Conservation (phyloP, 2,888 invertebrate genomes). For the Chloroclystis v-ata region DNA sequence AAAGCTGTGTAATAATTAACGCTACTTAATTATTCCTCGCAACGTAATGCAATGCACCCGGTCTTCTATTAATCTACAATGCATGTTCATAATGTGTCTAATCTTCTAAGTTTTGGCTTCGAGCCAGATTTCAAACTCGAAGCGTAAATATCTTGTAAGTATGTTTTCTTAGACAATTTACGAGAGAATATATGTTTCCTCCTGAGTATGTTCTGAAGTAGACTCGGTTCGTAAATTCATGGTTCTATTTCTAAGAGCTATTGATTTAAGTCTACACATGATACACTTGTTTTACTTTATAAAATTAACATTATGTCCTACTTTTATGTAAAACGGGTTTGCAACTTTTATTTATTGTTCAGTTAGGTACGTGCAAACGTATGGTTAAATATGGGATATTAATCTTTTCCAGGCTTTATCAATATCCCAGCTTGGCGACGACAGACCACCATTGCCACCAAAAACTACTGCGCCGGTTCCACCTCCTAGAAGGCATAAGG, state of each 20-base stretch:
- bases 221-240: background rate
- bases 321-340: too few relatives aligned
- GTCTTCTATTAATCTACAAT: slow-evolving; percentile 16
- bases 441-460: slow-evolving; percentile 70
- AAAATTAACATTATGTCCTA: too few relatives aligned
- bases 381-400: too few relatives aligned
- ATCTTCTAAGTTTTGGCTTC: slow-evolving; percentile 20
- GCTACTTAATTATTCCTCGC: slow-evolving; percentile 11
- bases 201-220: background rate
- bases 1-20: background rate
- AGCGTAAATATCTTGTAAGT: slow-evolving; percentile 3
- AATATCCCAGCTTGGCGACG: slow-evolving; percentile 57
- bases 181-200: background rate
- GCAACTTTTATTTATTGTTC: too few relatives aligned
- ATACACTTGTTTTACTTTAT: too few relatives aligned
- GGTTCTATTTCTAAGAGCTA: too few relatives aligned
- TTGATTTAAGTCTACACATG: too few relatives aligned
- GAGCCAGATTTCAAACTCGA: slow-evolving; percentile 6
- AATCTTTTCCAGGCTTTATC: slow-evolving; percentile 54
- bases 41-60: slow-evolving; percentile 9
- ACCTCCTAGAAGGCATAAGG: slow-evolving; percentile 72
- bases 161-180: slow-evolving; percentile 6
- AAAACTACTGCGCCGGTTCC: slow-evolving; percentile 69
- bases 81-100: slow-evolving; percentile 19
- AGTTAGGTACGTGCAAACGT: too few relatives aligned